Conservation (phyloP, 2,888 invertebrate genomes). For the Brachyptera risi region DNA sequence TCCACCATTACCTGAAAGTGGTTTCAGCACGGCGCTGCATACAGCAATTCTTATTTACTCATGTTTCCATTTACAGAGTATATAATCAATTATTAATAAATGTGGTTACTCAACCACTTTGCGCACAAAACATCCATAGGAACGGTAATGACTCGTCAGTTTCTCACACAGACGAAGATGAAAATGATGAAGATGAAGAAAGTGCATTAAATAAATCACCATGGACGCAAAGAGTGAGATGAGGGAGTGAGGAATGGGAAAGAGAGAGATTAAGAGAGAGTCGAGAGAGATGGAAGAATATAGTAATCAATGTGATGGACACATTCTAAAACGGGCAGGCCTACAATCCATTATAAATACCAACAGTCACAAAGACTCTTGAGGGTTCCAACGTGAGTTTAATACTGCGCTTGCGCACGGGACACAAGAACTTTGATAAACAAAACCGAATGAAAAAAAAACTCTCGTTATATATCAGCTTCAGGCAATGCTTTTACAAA, state of each 20-base stretch:
- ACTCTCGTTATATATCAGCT: background rate
- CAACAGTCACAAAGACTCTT: background rate
- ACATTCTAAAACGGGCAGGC: constrained; percentile 14
- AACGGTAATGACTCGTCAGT: constrained; percentile 22
- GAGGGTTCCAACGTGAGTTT: background rate
- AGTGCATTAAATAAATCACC: background rate
- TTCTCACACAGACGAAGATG: background rate
- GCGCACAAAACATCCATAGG: no score
- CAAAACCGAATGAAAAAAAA: constrained; percentile 2
- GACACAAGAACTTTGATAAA: background rate
- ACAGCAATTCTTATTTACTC: no score
- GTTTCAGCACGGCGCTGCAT: no score
- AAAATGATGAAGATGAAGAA: background rate
- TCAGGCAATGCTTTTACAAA: constrained; percentile 14
- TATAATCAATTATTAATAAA: no score
- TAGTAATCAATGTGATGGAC: constrained; percentile 26
- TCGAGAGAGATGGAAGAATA: constrained; percentile 11
- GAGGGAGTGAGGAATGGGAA: no score
- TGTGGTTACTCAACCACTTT: no score
- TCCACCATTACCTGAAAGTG: no score
- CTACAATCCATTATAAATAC: constrained; percentile 14
- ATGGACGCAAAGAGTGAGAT: no score
- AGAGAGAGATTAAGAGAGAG: no score
- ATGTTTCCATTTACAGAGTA: no score
- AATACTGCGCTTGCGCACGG: no score